Evolutionary conservation across 1,140 invertebrate genomes (phyloP).

Genomic region (Euwallacea similis): DNA sequence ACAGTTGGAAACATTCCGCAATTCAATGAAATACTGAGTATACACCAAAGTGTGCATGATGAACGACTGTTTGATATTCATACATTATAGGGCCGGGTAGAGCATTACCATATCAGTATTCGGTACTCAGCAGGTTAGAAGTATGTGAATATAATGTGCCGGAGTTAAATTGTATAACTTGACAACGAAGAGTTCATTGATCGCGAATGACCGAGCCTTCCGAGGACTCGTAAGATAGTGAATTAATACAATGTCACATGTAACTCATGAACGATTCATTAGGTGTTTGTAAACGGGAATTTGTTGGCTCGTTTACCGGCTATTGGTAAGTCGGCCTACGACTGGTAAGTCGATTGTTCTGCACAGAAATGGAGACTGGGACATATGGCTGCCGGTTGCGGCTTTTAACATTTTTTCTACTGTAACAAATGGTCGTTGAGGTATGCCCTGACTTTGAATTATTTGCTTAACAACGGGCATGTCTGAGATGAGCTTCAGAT

Average conservation of each 20-base stretch:
- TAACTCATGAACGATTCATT: constrained; percentile 4
- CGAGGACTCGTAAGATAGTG: constrained; percentile 1
- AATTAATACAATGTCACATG: constrained; percentile 20
- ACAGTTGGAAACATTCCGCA: not conserved
- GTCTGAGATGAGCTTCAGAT: not conserved
- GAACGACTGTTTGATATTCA: constrained; percentile 11
- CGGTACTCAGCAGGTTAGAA: constrained; percentile 14
- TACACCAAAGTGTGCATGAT: not conserved
- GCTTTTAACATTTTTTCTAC: too few species aligned
- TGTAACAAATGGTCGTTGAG: too few species aligned
- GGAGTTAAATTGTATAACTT: constrained; percentile 15
- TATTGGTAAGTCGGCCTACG: too few species aligned
- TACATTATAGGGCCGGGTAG: constrained; percentile 2
- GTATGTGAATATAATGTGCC: constrained; percentile 21
- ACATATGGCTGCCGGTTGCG: too few species aligned
- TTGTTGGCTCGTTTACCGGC: too few species aligned
- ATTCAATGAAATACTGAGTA: not conserved
- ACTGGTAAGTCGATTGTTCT: too few species aligned
- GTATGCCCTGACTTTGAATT: too few species aligned
- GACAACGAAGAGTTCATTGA: constrained; percentile 23
- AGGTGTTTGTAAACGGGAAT: not conserved
- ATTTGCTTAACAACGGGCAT: not conserved
- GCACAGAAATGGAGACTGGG: too few species aligned
- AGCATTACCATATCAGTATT: constrained; percentile 11
- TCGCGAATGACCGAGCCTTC: constrained; percentile 20